These are phyloP conservation scores for Dyspetes luteomarginatus DNA, from an alignment of 2,888 invertebrate species.

Conservation along the genomic window DNA sequence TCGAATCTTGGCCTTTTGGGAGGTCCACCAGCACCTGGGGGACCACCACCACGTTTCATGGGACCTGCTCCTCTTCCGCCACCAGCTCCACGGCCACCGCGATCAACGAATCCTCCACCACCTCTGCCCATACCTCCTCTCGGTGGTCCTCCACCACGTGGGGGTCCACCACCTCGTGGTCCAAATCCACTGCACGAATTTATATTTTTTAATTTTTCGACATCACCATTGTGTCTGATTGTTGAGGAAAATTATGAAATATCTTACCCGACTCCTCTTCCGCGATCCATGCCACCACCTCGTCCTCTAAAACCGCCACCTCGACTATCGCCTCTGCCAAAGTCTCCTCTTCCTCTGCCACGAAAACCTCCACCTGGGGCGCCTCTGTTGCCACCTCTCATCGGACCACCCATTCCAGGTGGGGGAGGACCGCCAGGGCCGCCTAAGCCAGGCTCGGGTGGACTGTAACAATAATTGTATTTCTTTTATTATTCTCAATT, in stretches of 20 bases:
- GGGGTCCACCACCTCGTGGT: slow-evolving; percentile 65
- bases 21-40: slow-evolving; percentile 86
- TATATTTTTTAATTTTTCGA: not conserved
- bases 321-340: slow-evolving; percentile 82
- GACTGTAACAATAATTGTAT: slow-evolving; percentile 67
- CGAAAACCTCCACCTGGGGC: slow-evolving; percentile 76
- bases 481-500: not conserved
- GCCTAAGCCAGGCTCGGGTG: slow-evolving; percentile 78
- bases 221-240: not conserved
- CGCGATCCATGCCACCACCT: slow-evolving; percentile 83
- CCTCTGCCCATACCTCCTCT: slow-evolving; percentile 71
- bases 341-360: slow-evolving; percentile 79
- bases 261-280: slow-evolving; percentile 77
- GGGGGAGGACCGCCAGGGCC: slow-evolving; percentile 78
- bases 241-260: slow-evolving; percentile 9
- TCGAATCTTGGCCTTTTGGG: slow-evolving; percentile 85
- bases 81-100: slow-evolving; percentile 83
- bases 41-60: slow-evolving; percentile 83
- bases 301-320: slow-evolving; percentile 79
- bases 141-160: slow-evolving; percentile 67
- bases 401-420: slow-evolving; percentile 78
- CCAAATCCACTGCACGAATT: slow-evolving; percentile 59
- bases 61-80: slow-evolving; percentile 81
- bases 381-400: slow-evolving; percentile 78
- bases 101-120: slow-evolving; percentile 83